Base-by-base conservation (phyloP, 2,888 invertebrate species). In the Drosophila barbarae region DNA sequence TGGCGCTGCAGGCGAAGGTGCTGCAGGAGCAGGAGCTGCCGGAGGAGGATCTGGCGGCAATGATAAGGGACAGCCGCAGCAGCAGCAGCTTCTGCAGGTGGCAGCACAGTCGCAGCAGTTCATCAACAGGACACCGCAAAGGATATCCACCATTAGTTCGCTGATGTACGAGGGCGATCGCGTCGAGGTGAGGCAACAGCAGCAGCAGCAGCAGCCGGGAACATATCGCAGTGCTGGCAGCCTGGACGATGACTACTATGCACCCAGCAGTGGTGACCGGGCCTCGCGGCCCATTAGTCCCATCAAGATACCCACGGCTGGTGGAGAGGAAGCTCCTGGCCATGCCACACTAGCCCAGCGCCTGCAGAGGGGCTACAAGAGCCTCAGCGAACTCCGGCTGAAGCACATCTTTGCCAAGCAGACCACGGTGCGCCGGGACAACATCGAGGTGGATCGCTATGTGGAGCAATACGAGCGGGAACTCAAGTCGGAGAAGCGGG, bases 131-230 rank as follows among this genome's bases (percentile, higher is more conserved):
- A 87, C 89, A 30, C 89, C 89, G 8, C 79, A 84, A 10, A 83
- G 84, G 50, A 89, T 89, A 28, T 88, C 89, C 5, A 89, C 89
- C 3, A 87, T 89, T 35, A 87, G 89, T 30, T 87, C 88, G 15
- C 52, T 88, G 61, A 87, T 88, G 86, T 74, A 87, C 35, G 78
- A 77, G 56, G 57, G 72, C 47, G 58, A 34, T 7, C 56, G 15
- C 47, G 44, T n/a, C n/a, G 30, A n/a, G 15, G 35, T 41, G 44
- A 72, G 57, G 10, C 41, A 32, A 3, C 21, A 12, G 18, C 46
- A 44, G 5, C 53, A 18, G 18, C 26, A 47, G 44, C 44, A 30
- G 18, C 46, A 44, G 5, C 53, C 44, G 30, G 71, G 60, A 38
- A 86, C 82, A 0, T 87, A 87, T 54, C 68, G 86, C 51, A 87